Evolutionary conservation across 1,140 invertebrate species (phyloP), one percentile per base, ranked within the genome.

Genomic region (Drosophila azteca): DNA sequence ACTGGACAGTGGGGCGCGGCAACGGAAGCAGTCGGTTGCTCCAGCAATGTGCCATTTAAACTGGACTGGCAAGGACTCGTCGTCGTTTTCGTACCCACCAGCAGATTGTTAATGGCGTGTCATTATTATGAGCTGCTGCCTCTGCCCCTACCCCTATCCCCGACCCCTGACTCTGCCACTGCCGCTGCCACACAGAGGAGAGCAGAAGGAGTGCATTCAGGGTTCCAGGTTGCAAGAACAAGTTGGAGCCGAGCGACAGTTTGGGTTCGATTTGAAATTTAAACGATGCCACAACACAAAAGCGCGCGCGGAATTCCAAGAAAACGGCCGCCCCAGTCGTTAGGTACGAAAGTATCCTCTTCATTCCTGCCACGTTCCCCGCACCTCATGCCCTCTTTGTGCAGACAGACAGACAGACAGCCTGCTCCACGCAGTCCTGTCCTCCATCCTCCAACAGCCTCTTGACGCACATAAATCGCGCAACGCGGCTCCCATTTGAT

Each of bases 401-500:
- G 35, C 35, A 39, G 35, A 39, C 31, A 35, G 31, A 39, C 31
- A 35, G 31, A 35, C 24, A 46, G 48, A 65, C 22, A 51, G 35
- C 11, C 71, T 48, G 17, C 31, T 49, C 24, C 11, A 13, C 15
- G 22, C 11, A 24, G n/a, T 24, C 13, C 48, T 44, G n/a, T 49
- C 43, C 20, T 26, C 39, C 22, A 48, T 6, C 5, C 8, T 35
- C n/a, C n/a, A 49, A 57, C 68, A 49, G 39, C 26, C 58, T 67
- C 45, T 66, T 77, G 78, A 85, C 82, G 82, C 83, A 88, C 75
- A 87, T 87, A 87, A 88, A 87, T 87, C 83, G 82, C 83, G 82
- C 78, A 68, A 57, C 48, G 82, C 83, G 81, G 81, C 83, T 82
- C 70, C 81, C 81, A 85, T 85, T 85, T 85, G 81, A 85, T 87